Conservation (phyloP, 1,140 invertebrate genomes). For the Sitophilus oryzae region DNA sequence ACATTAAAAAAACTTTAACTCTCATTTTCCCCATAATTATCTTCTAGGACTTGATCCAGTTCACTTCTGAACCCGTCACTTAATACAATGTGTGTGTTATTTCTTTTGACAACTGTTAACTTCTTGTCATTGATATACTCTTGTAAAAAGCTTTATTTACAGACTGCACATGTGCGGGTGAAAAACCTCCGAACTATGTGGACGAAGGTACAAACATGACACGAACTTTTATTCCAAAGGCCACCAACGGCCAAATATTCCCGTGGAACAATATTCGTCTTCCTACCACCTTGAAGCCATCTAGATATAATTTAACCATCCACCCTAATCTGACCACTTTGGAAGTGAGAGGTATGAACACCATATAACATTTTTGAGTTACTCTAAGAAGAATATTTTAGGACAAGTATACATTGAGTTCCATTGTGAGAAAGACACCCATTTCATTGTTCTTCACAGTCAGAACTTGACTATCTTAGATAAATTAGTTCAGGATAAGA, state of each 20-base stretch:
- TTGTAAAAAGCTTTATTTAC: constrained; percentile 21
- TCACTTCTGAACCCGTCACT: no score
- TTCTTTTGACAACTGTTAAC: no score
- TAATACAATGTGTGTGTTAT: no score
- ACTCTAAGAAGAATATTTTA: constrained; percentile 37
- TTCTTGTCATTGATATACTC: constrained; percentile 9
- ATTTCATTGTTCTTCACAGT: constrained; percentile 86
- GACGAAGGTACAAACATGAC: constrained; percentile 57
- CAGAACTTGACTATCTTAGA: constrained; percentile 84
- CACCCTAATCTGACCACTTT: constrained; percentile 90
- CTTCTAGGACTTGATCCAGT: no score
- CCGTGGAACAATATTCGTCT: constrained; percentile 85
- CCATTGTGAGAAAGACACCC: constrained; percentile 73
- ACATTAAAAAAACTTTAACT: no score
- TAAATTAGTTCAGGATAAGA: constrained; percentile 66
- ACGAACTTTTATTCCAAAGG: constrained; percentile 54
- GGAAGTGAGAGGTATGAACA: constrained; percentile 81
- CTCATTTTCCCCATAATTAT: no score
- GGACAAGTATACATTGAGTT: constrained; percentile 82
- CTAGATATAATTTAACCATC: constrained; percentile 82
- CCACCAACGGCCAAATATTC: constrained; percentile 74
- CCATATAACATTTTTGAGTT: no score
- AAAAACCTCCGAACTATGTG: constrained; percentile 57
- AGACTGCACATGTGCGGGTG: constrained; percentile 68
- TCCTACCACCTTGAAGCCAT: constrained; percentile 72